Conservation (phyloP, 2,888 invertebrate genomes). For the Nomada ferruginata region DNA sequence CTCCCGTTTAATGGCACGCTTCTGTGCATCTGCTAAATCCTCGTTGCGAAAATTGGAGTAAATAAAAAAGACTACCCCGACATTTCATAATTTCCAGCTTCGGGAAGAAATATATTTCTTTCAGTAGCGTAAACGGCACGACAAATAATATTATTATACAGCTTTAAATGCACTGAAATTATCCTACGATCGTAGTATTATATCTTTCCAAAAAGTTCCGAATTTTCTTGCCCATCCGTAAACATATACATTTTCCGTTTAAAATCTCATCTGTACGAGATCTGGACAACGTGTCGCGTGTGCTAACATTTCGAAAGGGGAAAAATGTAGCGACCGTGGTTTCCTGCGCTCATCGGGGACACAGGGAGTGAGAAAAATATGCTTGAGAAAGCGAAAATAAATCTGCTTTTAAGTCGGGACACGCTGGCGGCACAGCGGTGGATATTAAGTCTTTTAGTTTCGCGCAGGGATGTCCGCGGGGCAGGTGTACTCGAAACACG, state of each 20-base stretch:
- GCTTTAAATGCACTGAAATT: too few relatives aligned
- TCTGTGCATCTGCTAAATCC: background rate
- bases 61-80: too few relatives aligned
- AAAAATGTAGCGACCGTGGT: too few relatives aligned
- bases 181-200: background rate
- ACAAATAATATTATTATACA: background rate
- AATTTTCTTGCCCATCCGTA: background rate
- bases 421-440: constrained; percentile 72
- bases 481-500: constrained; percentile 70
- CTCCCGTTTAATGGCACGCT: background rate
- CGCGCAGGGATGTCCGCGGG: constrained; percentile 68
- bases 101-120: background rate
- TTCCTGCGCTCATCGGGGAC: background rate
- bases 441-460: constrained; percentile 82
- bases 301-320: background rate
- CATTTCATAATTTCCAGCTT: constrained; percentile 2
- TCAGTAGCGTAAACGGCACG: background rate
- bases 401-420: constrained; percentile 79
- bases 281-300: constrained; percentile 24
- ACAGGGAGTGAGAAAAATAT: constrained; percentile 63
- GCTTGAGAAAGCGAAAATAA: constrained; percentile 78
- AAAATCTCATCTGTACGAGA: background rate
- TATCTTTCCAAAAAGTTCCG: background rate
- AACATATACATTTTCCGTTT: too few relatives aligned
- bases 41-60: too few relatives aligned